A percentile compares a stretch with the other conserved stretches of the same genome.
Evolutionary conservation across 2,888 invertebrate species (phyloP).

Genomic region (Drosophila seclusa): DNA sequence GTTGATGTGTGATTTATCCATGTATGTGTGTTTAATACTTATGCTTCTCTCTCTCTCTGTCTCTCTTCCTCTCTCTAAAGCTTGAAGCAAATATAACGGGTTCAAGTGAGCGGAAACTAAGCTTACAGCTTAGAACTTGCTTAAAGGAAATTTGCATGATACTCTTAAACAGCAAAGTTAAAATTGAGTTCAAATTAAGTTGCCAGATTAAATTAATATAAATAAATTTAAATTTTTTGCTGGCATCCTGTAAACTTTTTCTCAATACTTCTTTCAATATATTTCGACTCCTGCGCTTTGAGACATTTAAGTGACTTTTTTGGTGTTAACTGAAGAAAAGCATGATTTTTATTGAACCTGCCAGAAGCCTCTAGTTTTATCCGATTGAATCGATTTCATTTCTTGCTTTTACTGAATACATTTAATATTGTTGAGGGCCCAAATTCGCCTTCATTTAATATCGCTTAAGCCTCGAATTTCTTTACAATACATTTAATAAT

Average conservation of each 20-base stretch:
- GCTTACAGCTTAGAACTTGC: not conserved
- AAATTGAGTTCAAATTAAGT: not conserved
- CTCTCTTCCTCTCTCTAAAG: not conserved
- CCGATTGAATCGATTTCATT: not conserved
- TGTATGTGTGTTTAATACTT: conserved; percentile 18
- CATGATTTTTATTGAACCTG: not conserved
- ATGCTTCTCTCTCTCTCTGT: not conserved
- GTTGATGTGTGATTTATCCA: conserved; percentile 26
- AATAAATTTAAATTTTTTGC: not conserved
- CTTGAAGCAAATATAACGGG: not conserved
- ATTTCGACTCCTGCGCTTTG: too few species aligned
- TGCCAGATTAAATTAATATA: not conserved
- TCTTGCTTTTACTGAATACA: not conserved
- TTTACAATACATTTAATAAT: not conserved
- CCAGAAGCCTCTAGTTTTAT: not conserved
- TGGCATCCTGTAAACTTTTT: too few species aligned
- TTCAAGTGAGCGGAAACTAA: not conserved
- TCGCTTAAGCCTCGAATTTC: not conserved
- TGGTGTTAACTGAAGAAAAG: not conserved
- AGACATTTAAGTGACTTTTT: not conserved
- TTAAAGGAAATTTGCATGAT: not conserved
- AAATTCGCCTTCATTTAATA: not conserved
- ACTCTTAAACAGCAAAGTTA: not conserved
- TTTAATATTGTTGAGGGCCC: not conserved
- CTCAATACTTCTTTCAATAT: too few species aligned